Base-by-base conservation (phyloP, 2,113 vertebrate species). In the Hipposideros armiger region DNA sequence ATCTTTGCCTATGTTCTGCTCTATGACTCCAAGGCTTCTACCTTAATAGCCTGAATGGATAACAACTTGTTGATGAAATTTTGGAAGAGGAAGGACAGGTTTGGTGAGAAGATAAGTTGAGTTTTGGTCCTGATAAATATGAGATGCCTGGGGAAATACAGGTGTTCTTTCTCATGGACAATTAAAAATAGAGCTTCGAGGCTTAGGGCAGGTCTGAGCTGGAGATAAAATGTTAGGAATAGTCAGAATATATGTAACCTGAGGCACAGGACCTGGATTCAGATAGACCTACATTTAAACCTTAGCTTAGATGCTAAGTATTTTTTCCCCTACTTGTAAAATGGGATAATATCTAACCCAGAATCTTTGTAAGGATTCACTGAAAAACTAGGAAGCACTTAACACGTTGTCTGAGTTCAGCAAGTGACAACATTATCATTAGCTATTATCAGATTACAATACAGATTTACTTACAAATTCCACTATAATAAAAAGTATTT, bases 141-240 rank as follows among this genome's bases (percentile, higher is more conserved):
- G 82, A 94, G 77, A 88, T 69, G 28, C 50, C n/a, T 54, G 70
- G 66, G 76, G 45, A 95, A 83, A 83, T 74, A 60, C 36, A 80
- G 45, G 84, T 32, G 32, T 28, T 87, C 28, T 83, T 11, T 73
- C 45, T 90, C 47, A 40, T 7, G 40, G 11, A 72, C 47, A 94
- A 36, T 91, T 87, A 91, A n/a, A 88, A 96, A 69, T 42, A 81
- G 60, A 89, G 47, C 60, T 96, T 56, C 66, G 45, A 82, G 78
- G 62, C 50, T 93, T 45, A 47, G n/a, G 64, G n/a, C 52, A 92
- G 30, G 52, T 90, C 45, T 90, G 84, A 96, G 52, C 20, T 85
- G 42, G 47, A 84, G 60, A 77, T 69, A 70, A 86, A 40, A 52
- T 77, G 94, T 92, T 86, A 91, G 91, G 16, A 96, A 91, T 90